Evolutionary conservation across 2,113 vertebrate species (phyloP).

Genomic region (Taurulus bubalis): DNA sequence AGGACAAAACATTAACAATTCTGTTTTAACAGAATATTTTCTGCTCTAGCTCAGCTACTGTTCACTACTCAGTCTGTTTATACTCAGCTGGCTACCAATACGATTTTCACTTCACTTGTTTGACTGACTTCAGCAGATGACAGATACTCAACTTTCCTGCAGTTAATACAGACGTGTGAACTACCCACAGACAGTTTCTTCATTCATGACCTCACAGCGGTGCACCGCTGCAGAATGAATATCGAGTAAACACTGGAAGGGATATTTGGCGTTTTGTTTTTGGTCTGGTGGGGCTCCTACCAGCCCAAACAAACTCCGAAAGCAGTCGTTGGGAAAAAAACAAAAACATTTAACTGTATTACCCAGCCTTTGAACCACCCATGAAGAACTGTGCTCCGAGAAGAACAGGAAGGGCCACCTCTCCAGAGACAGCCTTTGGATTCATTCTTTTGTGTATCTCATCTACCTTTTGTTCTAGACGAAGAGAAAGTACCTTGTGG

Average conservation of each 20-base stretch:
- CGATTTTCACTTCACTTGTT: background rate
- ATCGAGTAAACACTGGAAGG: background rate
- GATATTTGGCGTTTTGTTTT: background rate
- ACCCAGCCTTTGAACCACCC: constrained; percentile 16
- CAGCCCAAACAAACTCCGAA: background rate
- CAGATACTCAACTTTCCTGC: background rate
- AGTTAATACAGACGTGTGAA: background rate
- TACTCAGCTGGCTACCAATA: background rate
- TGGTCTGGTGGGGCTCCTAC: background rate
- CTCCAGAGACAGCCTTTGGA: constrained; percentile 29
- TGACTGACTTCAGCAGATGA: background rate
- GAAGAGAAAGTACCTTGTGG: constrained; percentile 34
- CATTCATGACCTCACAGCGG: background rate
- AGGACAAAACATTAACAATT: background rate
- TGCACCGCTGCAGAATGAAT: background rate
- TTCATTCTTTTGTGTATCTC: constrained; percentile 41
- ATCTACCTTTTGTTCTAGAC: constrained; percentile 61
- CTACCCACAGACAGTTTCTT: background rate
- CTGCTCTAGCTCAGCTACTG: background rate
- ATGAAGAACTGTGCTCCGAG: background rate
- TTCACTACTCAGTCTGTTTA: background rate
- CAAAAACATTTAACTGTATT: background rate
- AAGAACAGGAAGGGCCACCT: constrained; percentile 14
- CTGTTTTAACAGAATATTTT: background rate
- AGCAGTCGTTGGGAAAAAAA: background rate